phyloP scores from a whole-genome alignment of 1,140 invertebrate species.

The Drosophila sturtevanti region DNA sequence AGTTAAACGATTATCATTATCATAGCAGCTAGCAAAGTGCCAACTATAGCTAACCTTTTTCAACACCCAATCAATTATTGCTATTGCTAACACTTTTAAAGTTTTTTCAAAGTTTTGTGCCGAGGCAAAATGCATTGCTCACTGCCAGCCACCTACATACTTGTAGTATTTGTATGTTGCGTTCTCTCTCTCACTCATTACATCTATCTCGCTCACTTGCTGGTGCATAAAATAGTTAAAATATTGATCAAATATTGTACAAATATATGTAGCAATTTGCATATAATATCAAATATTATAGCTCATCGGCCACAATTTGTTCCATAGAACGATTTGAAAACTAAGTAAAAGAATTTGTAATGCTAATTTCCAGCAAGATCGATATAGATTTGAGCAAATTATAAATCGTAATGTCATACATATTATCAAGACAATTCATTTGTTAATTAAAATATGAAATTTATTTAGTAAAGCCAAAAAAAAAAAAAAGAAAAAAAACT shows the following conservation, averaged over 20 bases:
- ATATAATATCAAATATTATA: not conserved
- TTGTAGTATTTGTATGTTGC: not conserved
- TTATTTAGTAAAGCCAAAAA: too few relatives aligned
- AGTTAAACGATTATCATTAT: not conserved
- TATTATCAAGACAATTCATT: too few relatives aligned
- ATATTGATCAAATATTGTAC: constrained; percentile 7
- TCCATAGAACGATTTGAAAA: not conserved
- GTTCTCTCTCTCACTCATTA: not conserved
- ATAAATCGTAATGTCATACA: too few relatives aligned
- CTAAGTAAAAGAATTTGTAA: not conserved
- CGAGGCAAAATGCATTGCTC: constrained; percentile 1
- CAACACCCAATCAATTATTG: constrained; percentile 3
- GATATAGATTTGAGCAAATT: too few relatives aligned
- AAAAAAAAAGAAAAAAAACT: too few relatives aligned
- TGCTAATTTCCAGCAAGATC: too few relatives aligned
- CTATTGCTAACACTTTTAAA: constrained; percentile 2
- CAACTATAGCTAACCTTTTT: not conserved
- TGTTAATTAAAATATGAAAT: too few relatives aligned
- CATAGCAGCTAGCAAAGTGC: not conserved
- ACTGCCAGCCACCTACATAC: not conserved
- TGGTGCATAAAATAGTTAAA: not conserved
- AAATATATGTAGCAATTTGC: not conserved
- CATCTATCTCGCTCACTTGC: not conserved
- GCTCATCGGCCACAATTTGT: not conserved
- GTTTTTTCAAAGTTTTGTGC: not conserved